Percentiles rank a stretch among this genome's conserved stretches.
These are phyloP conservation scores for Dasyornis broadbenti DNA, from an alignment of 2,113 vertebrate genomes.

Conservation along the genomic window DNA sequence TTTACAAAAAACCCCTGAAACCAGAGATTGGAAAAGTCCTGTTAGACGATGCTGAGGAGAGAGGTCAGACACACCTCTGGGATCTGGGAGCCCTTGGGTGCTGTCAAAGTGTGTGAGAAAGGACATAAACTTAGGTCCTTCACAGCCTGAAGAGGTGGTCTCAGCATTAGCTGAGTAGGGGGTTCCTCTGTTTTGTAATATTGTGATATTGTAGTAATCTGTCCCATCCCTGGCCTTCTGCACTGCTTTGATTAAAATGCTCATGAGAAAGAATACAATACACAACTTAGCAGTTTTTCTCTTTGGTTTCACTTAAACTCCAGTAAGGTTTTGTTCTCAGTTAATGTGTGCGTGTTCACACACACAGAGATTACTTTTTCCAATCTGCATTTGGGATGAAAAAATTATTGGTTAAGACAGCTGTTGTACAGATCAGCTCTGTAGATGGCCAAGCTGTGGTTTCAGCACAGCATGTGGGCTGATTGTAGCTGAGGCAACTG, in stretches of 20 bases:
- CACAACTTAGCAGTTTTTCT: neutral
- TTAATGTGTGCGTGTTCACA: rapidly evolving
- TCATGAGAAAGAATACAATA: neutral
- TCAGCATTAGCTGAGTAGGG: neutral
- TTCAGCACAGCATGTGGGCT: neutral
- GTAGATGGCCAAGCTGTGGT: neutral
- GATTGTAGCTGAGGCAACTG: neutral
- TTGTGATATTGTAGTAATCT: no score
- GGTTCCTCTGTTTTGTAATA: neutral
- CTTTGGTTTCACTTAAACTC: neutral
- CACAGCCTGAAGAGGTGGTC: neutral
- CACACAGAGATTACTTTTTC: neutral
- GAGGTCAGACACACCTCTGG: neutral
- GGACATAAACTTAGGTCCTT: neutral
- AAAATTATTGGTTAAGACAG: neutral
- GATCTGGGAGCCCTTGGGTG: neutral
- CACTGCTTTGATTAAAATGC: neutral
- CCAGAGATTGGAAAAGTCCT: neutral
- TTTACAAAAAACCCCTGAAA: neutral
- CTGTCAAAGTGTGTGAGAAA: neutral
- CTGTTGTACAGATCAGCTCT: neutral
- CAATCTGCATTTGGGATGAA: neutral
- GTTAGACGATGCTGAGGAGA: neutral
- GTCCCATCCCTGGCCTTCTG: neutral
- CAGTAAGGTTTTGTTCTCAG: neutral